These are phyloP conservation scores for Adineta ricciae DNA, from an alignment of 2,888 invertebrate genomes.

Conservation along the genomic window DNA sequence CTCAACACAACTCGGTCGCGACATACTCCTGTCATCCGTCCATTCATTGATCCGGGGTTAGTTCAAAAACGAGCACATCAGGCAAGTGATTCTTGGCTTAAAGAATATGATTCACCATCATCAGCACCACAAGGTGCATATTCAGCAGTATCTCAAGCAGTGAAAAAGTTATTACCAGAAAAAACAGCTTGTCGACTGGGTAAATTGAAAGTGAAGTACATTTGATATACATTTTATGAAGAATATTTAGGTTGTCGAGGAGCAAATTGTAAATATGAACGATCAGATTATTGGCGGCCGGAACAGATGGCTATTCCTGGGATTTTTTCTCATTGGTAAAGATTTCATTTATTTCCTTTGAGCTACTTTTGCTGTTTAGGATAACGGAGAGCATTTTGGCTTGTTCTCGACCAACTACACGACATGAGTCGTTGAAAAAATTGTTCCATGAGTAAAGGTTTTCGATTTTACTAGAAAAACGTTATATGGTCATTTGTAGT, in stretches of 20 bases:
- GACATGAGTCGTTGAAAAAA: not conserved
- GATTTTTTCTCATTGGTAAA: conserved; percentile 32
- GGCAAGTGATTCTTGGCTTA: not conserved
- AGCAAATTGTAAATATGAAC: conserved; percentile 33
- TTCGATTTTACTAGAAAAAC: not conserved
- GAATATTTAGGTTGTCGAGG: conserved; percentile 23
- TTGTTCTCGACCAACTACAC: conserved; percentile 25
- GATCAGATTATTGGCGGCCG: conserved; percentile 25
- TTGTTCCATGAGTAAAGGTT: conserved; percentile 19
- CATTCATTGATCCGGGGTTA: not conserved
- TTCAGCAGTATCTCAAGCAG: not conserved
- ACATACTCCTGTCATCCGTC: not conserved
- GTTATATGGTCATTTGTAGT: not conserved
- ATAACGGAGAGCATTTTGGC: conserved; percentile 32
- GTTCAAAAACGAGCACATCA: not conserved
- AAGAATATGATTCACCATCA: not conserved
- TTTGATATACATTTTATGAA: not conserved
- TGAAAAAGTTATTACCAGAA: not conserved
- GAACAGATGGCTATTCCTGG: conserved; percentile 33
- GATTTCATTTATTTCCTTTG: not conserved
- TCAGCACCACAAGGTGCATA: not conserved
- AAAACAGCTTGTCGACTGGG: not conserved
- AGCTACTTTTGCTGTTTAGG: too few relatives aligned
- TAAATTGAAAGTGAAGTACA: not conserved
- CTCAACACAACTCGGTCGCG: not conserved